Conservation (phyloP, 2,797 vertebrate species). For the Manis crassicaudata region DNA sequence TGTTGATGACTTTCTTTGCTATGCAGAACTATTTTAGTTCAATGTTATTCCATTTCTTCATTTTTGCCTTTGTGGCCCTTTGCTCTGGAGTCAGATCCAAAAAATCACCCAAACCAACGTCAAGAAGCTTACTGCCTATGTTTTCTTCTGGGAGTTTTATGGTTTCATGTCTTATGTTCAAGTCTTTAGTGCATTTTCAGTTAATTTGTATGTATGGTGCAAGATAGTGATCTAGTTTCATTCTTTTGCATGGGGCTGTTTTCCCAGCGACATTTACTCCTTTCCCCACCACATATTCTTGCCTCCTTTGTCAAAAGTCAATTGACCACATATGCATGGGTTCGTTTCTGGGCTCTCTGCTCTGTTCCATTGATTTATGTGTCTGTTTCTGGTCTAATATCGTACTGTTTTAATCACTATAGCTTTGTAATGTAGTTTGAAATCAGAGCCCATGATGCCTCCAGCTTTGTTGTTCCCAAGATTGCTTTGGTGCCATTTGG, state of each 20-base stretch:
- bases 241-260: not conserved
- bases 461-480: not conserved
- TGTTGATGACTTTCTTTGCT: not conserved
- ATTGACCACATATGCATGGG: not conserved
- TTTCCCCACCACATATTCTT: not conserved
- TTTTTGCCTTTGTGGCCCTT: not conserved
- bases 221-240: not conserved
- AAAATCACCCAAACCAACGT: not conserved
- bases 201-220: not conserved
- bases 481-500: not conserved
- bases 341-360: not conserved
- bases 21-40: not conserved
- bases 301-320: not conserved
- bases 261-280: not conserved
- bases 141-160: not conserved
- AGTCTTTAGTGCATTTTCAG: not conserved
- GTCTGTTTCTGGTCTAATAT: not conserved
- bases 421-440: not conserved
- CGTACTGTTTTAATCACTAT: not conserved
- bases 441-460: not conserved
- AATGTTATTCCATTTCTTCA: not conserved
- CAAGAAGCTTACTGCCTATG: not conserved
- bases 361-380: not conserved
- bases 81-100: not conserved
- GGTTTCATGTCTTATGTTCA: not conserved